Conservation (phyloP, 1,140 invertebrate genomes). For the Parasteatoda tepidariorum region DNA sequence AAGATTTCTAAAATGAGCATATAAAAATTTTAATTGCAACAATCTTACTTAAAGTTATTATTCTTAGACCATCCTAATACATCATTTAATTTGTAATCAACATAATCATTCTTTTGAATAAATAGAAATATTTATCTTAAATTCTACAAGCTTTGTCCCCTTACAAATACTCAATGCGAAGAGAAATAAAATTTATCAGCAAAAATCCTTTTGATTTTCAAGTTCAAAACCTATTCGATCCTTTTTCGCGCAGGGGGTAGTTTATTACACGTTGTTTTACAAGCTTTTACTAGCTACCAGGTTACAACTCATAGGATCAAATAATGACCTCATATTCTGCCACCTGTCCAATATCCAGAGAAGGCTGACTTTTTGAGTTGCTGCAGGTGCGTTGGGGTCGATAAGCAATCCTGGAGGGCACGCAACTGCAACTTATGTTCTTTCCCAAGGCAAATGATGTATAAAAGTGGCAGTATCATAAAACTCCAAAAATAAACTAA, state of each 20-base stretch:
- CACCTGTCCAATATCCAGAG: constrained; percentile 27
- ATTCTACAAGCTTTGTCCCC: too few relatives aligned
- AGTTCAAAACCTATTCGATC: not conserved
- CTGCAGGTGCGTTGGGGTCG: constrained; percentile 16
- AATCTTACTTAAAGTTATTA: too few relatives aligned
- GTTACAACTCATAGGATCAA: constrained; percentile 21
- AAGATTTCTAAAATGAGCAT: too few relatives aligned
- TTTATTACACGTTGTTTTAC: not conserved
- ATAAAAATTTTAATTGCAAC: too few relatives aligned
- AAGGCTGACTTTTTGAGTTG: constrained; percentile 9
- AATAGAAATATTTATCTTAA: too few relatives aligned
- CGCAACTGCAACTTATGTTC: constrained; percentile 37
- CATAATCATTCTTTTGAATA: too few relatives aligned
- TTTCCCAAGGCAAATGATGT: constrained; percentile 8
- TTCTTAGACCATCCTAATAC: too few relatives aligned
- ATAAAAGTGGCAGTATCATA: not conserved
- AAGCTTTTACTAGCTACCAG: not conserved
- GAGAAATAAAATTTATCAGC: too few relatives aligned
- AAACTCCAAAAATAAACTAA: not conserved
- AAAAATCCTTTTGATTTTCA: not conserved
- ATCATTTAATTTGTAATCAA: too few relatives aligned
- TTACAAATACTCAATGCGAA: too few relatives aligned
- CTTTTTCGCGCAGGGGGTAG: not conserved
- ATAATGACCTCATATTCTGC: constrained; percentile 44
- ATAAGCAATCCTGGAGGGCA: constrained; percentile 39